phyloP scores from a whole-genome alignment of 2,888 invertebrate genomes.

The Andrena dorsata region DNA sequence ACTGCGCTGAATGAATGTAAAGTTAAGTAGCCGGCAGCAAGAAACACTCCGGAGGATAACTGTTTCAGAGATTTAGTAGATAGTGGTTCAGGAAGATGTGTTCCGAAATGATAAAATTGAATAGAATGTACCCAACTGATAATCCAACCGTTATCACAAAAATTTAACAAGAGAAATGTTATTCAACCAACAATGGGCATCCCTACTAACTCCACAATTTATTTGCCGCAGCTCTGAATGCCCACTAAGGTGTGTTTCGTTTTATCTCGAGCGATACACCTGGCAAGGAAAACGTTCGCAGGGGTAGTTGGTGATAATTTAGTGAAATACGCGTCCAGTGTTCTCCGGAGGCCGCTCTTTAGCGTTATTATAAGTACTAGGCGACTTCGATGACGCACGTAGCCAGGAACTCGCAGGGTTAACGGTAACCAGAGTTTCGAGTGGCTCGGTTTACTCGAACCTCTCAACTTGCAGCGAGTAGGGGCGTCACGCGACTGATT shows the following conservation, averaged over 20 bases:
- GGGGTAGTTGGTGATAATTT: slow-evolving; percentile 41
- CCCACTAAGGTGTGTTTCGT: not conserved
- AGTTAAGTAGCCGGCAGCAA: no score
- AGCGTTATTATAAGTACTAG: slow-evolving; percentile 48
- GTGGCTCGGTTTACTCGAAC: slow-evolving; percentile 59
- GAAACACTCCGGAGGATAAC: no score
- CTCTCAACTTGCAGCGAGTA: slow-evolving; percentile 54
- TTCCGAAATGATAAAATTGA: no score
- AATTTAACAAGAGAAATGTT: no score
- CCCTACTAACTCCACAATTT: not conserved
- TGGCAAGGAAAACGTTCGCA: slow-evolving; percentile 6
- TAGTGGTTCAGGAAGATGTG: no score
- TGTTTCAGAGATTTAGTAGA: no score
- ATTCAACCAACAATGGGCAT: no score
- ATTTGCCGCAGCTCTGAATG: not conserved
- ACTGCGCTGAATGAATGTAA: not conserved
- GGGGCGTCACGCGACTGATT: slow-evolving; percentile 59
- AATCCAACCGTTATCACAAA: no score
- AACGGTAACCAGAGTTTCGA: slow-evolving; percentile 54
- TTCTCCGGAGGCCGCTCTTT: slow-evolving; percentile 26
- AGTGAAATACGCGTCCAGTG: slow-evolving; percentile 3
- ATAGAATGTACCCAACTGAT: no score
- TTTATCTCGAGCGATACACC: not conserved
- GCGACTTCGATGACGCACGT: slow-evolving; percentile 55
- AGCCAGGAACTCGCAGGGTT: slow-evolving; percentile 39